Evolutionary conservation across 2,797 vertebrate genomes (phyloP), one percentile per base, ranked within the genome.

Genomic region (Odontamblyopus rebecca): DNA sequence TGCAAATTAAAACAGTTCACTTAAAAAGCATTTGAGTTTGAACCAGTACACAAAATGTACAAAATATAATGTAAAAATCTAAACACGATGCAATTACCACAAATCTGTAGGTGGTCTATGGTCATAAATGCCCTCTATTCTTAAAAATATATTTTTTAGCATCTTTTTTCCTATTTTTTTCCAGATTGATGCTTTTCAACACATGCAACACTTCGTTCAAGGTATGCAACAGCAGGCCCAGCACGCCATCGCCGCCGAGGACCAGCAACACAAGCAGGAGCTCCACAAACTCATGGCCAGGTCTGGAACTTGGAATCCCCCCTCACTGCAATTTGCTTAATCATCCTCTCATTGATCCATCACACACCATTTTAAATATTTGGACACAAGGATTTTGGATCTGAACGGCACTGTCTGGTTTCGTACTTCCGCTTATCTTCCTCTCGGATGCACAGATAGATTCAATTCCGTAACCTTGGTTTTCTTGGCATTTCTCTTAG

Each of bases 121-220:
- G 44, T 48, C 15, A 48, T 48, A 16, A 48, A 48, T 48, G 6
- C 19, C 7, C 4, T 54, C 19, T n/a, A 54, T 19, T 54, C 12
- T 54, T 54, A 9, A 54, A n/a, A 54, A 54, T 5, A 51, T 54
- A 9, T 54, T 6, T 53, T 6, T 53, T 56, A 23, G 11, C n/a
- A 56, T 4, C 72, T 16, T 74, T 44, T 74, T 27, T 23, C 76
- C 2, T 44, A 4, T 13, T 63, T 74, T 59, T 23, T 61, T 69
- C n/a, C 79, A 99, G 97, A 98, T 98, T 0, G 98, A 99, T 0
- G 97, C 97, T 0, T 99, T 99, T 92, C 98, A 99, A 90, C 96
- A 99, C 90, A 98, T 99, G 98, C 97, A 99, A 88, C 97, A 97
- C 89, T 99, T 99, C 19, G 98, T 98, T 11, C 97, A 97, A 92